Base-by-base conservation (phyloP, 2,797 vertebrate genomes). In the Gambusia yucatana region DNA sequence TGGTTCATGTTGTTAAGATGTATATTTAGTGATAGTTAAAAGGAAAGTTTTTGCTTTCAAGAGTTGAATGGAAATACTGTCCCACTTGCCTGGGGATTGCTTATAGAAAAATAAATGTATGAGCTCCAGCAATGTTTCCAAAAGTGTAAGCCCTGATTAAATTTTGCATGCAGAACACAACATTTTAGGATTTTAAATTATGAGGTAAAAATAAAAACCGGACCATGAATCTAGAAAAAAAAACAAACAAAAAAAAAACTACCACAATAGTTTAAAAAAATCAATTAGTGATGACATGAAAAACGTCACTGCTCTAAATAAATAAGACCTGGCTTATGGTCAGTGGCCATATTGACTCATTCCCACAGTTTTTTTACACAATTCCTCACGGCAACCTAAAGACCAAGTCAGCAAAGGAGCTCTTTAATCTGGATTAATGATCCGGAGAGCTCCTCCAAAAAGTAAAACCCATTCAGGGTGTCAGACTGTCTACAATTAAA, bases 361-460 rank as follows among this genome's bases (percentile, higher is more conserved):
- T 90, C 55, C 76, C 77, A 75, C 65, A 52, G 57, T 76, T 73
- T 73, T 70, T 78, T 59, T 52, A 9, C 43, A 77, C 3, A 16
- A 5, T 50, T 13, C 30, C 44, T 16, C 0, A 11, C 43, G 33
- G 43, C 46, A 74, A 88, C 84, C 81, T 41, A 67, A 80, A 43
- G 75, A 85, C 73, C 81, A 73, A 63, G 77, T 39, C 2, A 48
- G 25, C 71, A 6, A 28, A 76, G 73, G 65, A 46, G 36, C 65
- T 39, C 77, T 88, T 84, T 57, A 72, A 88, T 87, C 79, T 80
- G 82, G n/a, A 78, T 79, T 86, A 91, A 89, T 77, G 87, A 90
- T 81, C 75, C 17, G 41, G 52, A 85, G 81, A 78, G 79, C 41
- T 44, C 72, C 47, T 81, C 69, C 20, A 83, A 79, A 77, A 85